A percentile compares a stretch with the other conserved stretches of the same genome.
Conservation (phyloP, 2,797 vertebrate species). For the Malacoraja senta region DNA sequence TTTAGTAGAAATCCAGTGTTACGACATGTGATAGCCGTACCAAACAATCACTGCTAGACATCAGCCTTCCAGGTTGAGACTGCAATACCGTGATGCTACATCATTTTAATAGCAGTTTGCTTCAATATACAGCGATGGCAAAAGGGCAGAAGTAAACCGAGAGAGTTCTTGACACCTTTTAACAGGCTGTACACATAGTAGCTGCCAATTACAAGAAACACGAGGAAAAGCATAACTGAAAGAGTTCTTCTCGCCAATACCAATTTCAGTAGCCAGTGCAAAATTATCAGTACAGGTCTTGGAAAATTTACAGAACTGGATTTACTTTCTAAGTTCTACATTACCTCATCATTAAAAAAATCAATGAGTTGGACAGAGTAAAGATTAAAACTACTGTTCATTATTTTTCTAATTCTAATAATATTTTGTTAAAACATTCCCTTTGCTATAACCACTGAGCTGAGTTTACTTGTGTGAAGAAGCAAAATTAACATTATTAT, state of each 20-base stretch:
- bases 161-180: background rate
- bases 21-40: background rate
- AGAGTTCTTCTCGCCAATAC: background rate
- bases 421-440: background rate
- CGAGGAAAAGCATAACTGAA: background rate
- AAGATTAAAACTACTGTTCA: background rate
- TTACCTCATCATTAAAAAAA: background rate
- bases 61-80: background rate
- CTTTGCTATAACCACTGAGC: background rate
- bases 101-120: background rate
- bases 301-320: background rate
- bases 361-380: too few relatives aligned
- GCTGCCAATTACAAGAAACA: background rate
- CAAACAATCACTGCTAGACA: background rate
- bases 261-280: background rate
- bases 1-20: background rate
- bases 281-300: background rate
- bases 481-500: background rate
- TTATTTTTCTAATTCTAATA: background rate
- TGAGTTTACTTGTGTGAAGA: background rate
- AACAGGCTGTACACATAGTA: background rate
- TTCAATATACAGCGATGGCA: background rate
- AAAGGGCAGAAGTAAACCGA: background rate
- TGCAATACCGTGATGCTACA: background rate
- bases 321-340: background rate